Percentiles rank a stretch among this genome's conserved stretches.
Conservation (phyloP, 2,113 vertebrate genomes). For the Colistium nudipinnis region DNA sequence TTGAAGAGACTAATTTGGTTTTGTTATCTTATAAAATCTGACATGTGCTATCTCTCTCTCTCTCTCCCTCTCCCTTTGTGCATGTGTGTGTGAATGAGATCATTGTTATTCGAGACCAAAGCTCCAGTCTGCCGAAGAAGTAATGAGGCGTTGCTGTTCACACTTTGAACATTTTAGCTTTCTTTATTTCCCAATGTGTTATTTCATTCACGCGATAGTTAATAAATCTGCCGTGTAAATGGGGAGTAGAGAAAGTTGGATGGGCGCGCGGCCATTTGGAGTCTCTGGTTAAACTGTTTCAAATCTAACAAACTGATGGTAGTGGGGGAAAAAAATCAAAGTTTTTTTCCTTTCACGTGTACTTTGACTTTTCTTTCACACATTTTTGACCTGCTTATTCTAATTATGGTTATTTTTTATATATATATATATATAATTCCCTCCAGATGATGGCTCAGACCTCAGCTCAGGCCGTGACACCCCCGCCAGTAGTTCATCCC, state of each 20-base stretch:
- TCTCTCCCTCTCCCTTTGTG: neutral
- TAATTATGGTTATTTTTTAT: neutral
- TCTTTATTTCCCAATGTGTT: constrained; percentile 22
- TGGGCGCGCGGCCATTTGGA: neutral
- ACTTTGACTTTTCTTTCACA: neutral
- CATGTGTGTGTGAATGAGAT: constrained; percentile 7
- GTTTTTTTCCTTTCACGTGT: neutral
- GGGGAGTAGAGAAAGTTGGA: neutral
- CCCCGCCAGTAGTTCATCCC: constrained; percentile 83
- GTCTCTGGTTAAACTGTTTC: constrained; percentile 3
- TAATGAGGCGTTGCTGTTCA: constrained; percentile 58
- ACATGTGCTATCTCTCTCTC: constrained; percentile 13
- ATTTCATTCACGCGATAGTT: constrained; percentile 49
- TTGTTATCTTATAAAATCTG: constrained; percentile 56
- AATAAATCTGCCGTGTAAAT: constrained; percentile 21
- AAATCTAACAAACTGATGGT: neutral
- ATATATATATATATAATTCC: too few species aligned
- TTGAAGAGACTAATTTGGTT: constrained; percentile 55
- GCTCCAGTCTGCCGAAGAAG: constrained; percentile 36
- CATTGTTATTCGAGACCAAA: constrained; percentile 48
- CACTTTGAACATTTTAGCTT: constrained; percentile 28
- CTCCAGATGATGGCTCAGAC: constrained; percentile 88
- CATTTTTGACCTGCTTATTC: neutral
- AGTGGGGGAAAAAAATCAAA: neutral
- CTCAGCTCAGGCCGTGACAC: constrained; percentile 90